Evolutionary conservation across 2,113 vertebrate genomes (phyloP).

Genomic region (Vulpes lagopus): DNA sequence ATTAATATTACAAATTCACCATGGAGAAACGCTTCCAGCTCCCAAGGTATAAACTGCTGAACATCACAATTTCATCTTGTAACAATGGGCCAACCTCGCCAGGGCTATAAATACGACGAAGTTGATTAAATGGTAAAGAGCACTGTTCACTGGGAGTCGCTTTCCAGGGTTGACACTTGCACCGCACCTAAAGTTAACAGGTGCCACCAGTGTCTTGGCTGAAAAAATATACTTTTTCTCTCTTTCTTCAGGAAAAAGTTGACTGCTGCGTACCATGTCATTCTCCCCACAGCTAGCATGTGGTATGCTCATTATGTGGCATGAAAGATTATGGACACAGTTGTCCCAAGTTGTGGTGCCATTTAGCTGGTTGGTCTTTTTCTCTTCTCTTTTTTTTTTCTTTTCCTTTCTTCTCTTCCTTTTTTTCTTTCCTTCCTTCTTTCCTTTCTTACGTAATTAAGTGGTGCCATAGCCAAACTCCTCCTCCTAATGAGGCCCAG

Average conservation of each 20-base stretch:
- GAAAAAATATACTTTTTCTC: background rate
- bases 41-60: constrained; percentile 84
- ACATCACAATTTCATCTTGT: constrained; percentile 79
- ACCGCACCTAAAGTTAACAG: constrained; percentile 60
- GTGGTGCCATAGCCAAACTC: constrained; percentile 1
- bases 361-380: background rate
- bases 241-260: constrained; percentile 22
- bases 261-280: background rate
- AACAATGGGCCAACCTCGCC: constrained; percentile 80
- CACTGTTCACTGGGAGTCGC: constrained; percentile 36
- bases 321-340: background rate
- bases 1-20: constrained; percentile 86
- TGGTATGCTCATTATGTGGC: background rate
- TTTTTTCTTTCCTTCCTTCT: no score
- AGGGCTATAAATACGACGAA: constrained; percentile 74
- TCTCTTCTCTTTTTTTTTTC: background rate
- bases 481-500: background rate
- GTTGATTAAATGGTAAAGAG: constrained; percentile 68
- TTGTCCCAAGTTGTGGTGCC: background rate
- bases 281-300: background rate
- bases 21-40: constrained; percentile 82
- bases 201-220: background rate
- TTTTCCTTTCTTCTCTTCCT: background rate
- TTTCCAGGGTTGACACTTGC: constrained; percentile 57
- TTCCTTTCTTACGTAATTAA: background rate